Conservation (phyloP, 2,797 vertebrate genomes). For the Scleropages formosus region DNA sequence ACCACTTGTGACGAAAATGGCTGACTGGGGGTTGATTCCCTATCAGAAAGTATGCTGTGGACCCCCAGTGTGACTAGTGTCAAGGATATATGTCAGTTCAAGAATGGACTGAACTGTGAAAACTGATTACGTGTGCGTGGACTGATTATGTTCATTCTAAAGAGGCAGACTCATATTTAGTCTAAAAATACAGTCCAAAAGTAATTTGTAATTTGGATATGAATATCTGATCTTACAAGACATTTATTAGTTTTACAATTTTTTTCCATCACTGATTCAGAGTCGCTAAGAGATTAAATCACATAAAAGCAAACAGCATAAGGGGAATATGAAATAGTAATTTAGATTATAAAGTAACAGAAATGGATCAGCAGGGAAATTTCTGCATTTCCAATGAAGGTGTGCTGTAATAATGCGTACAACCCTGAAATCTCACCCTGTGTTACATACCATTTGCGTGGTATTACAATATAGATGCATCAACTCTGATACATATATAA, state of each 20-base stretch:
- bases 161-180: background rate
- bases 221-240: slow-evolving; percentile 6
- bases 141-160: background rate
- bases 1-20: background rate
- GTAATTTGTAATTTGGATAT: background rate
- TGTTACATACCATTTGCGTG: background rate
- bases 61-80: background rate
- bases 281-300: background rate
- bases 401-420: background rate
- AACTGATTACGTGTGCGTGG: background rate
- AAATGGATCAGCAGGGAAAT: background rate
- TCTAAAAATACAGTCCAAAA: background rate
- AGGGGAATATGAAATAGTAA: slow-evolving; percentile 4
- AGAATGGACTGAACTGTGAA: background rate
- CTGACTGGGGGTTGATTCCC: background rate
- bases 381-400: background rate
- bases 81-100: background rate
- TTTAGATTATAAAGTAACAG: too few species aligned
- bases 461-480: slow-evolving; percentile 9
- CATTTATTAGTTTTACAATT: background rate
- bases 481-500: background rate
- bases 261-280: slow-evolving; percentile 1
- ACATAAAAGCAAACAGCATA: background rate
- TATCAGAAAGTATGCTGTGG: background rate
- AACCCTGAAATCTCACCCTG: background rate